phyloP scores from a whole-genome alignment of 2,797 vertebrate genomes.

The Otolemur crassicaudatus region DNA sequence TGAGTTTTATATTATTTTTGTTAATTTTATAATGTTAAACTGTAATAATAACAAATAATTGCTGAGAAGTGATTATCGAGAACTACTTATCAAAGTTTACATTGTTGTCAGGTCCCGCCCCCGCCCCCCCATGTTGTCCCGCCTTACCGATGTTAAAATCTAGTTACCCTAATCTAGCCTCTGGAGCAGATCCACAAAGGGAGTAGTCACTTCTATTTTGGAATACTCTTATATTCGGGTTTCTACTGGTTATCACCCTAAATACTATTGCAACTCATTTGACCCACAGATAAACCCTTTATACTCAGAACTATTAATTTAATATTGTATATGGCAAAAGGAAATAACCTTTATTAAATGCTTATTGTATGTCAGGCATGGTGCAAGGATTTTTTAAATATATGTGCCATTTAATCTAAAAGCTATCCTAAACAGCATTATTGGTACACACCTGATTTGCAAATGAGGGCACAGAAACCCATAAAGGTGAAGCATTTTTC shows the following conservation, averaged over 20 bases:
- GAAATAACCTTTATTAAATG: constrained; percentile 41
- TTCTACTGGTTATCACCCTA: constrained; percentile 16
- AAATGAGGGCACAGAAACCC: constrained; percentile 12
- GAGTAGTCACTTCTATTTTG: background rate
- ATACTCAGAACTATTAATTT: background rate
- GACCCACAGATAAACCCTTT: constrained; percentile 6
- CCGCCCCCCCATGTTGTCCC: too few species aligned
- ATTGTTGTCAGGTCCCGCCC: too few species aligned
- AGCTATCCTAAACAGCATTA: constrained; percentile 39
- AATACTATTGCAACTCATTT: background rate
- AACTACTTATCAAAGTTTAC: too few species aligned
- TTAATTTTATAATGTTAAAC: too few species aligned
- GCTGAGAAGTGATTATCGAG: too few species aligned
- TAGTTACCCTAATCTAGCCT: too few species aligned
- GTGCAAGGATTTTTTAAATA: background rate
- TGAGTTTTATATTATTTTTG: too few species aligned
- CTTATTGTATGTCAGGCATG: constrained; percentile 39
- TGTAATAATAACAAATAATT: too few species aligned
- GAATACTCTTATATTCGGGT: background rate
- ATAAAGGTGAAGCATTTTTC: constrained; percentile 48
- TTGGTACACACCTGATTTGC: constrained; percentile 18
- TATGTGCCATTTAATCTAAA: constrained; percentile 56
- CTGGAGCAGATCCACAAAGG: too few species aligned
- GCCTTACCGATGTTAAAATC: too few species aligned
- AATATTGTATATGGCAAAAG: background rate